Evolutionary conservation across 2,888 invertebrate genomes (phyloP).

Genomic region (Hirtodrosophila alboralis): DNA sequence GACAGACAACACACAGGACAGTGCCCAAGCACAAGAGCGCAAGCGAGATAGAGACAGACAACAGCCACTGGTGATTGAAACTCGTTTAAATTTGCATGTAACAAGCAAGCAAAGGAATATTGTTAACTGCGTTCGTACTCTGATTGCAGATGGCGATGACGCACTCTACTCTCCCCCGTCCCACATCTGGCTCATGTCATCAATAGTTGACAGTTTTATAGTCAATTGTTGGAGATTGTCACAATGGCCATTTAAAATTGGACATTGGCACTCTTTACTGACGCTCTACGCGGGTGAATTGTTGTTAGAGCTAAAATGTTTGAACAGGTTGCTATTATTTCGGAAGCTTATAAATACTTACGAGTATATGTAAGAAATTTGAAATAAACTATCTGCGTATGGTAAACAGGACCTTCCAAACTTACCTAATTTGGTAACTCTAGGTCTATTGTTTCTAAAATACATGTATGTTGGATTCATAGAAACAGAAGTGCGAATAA

Average conservation of each 20-base stretch:
- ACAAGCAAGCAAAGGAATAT: slow-evolving; percentile 67
- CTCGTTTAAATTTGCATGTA: slow-evolving; percentile 80
- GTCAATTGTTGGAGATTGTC: slow-evolving; percentile 79
- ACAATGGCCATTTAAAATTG: slow-evolving; percentile 82
- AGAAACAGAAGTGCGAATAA: no score
- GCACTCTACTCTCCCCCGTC: background rate
- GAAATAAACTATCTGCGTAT: no score
- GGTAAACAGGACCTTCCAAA: no score
- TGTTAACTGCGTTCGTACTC: slow-evolving; percentile 64
- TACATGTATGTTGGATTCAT: no score
- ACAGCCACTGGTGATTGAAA: slow-evolving; percentile 74
- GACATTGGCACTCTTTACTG: slow-evolving; percentile 45
- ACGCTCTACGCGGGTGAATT: no score
- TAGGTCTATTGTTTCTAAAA: no score
- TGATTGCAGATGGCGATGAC: slow-evolving; percentile 61
- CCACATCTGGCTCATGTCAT: slow-evolving; percentile 47
- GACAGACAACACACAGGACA: slow-evolving; percentile 12
- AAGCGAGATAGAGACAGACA: slow-evolving; percentile 16
- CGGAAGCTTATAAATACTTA: no score
- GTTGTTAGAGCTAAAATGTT: slow-evolving; percentile 59
- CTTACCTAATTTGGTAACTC: no score
- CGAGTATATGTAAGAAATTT: no score
- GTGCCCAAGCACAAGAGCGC: background rate
- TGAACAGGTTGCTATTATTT: slow-evolving; percentile 44
- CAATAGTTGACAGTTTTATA: slow-evolving; percentile 81